These are phyloP conservation scores for Aphyosemion australe DNA, from an alignment of 2,113 vertebrate genomes.

Conservation along the genomic window DNA sequence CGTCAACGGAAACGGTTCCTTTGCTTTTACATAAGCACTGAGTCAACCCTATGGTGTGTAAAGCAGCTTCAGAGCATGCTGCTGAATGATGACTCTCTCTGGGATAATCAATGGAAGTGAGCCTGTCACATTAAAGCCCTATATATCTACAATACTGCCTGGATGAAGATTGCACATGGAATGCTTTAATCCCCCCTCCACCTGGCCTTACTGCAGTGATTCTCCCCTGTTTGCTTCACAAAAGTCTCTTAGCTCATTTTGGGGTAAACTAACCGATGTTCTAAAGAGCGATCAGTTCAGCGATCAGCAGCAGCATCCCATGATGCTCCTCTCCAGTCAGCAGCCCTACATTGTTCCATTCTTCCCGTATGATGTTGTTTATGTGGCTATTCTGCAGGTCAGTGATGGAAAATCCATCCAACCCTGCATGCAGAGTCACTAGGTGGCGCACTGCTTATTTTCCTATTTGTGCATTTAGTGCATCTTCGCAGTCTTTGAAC, in stretches of 20 bases:
- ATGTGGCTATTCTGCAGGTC: conserved; percentile 21
- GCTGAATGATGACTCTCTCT: conserved; percentile 15
- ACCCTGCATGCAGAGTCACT: conserved; percentile 26
- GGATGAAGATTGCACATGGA: neutral
- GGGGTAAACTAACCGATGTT: too few relatives aligned
- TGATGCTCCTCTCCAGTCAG: too few relatives aligned
- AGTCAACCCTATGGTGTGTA: conserved; percentile 7
- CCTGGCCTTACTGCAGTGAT: conserved; percentile 14
- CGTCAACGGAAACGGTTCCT: neutral
- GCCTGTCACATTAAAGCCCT: conserved; percentile 13
- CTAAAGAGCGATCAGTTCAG: too few relatives aligned
- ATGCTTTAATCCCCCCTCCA: too few relatives aligned
- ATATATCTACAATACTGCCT: neutral
- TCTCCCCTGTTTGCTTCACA: neutral
- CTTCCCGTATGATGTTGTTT: neutral
- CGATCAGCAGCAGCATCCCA: too few relatives aligned
- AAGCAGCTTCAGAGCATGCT: conserved; percentile 18
- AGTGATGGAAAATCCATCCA: conserved; percentile 9
- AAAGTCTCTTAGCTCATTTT: too few relatives aligned
- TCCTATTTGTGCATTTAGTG: conserved; percentile 20
- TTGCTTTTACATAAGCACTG: conserved; percentile 21
- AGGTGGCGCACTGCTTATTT: conserved; percentile 52
- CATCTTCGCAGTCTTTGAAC: conserved; percentile 48
- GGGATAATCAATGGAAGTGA: conserved; percentile 20
- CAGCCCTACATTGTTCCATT: neutral